A percentile compares a stretch with the other conserved stretches of the same genome.
Evolutionary conservation across 2,113 vertebrate genomes (phyloP).

Genomic region (Leptobrachium ailaonicum): DNA sequence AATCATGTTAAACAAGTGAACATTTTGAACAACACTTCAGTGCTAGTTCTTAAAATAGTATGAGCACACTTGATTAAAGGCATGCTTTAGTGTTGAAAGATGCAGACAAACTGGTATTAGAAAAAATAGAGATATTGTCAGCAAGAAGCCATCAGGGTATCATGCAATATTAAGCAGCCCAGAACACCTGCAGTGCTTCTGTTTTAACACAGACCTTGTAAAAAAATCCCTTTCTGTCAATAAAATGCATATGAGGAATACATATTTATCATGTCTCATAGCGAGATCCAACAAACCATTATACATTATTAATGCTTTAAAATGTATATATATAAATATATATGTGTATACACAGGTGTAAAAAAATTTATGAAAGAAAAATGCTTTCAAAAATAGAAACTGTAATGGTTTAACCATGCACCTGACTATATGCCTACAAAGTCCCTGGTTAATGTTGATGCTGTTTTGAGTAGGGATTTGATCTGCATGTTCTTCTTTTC

Average conservation of each 20-base stretch:
- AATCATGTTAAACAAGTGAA: conserved; percentile 2
- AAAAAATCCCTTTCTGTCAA: conserved; percentile 35
- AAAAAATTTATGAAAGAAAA: too few species aligned
- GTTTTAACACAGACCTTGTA: conserved; percentile 10
- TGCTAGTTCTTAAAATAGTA: conserved; percentile 38
- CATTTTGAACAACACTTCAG: conserved; percentile 44
- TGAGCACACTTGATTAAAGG: conserved; percentile 36
- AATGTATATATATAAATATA: too few species aligned
- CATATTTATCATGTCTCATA: conserved; percentile 35
- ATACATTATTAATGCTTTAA: too few species aligned
- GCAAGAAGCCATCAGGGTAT: conserved; percentile 69
- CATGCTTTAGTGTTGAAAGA: conserved; percentile 72
- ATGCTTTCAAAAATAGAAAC: too few species aligned
- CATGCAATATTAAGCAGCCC: conserved; percentile 74
- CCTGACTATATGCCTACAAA: too few species aligned
- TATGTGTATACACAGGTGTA: too few species aligned
- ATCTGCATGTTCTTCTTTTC: too few species aligned
- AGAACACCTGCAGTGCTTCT: conserved; percentile 55
- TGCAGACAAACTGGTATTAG: conserved; percentile 74
- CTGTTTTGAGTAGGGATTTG: too few species aligned
- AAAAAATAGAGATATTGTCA: conserved; percentile 60
- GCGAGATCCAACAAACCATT: not conserved
- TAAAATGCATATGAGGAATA: conserved; percentile 30
- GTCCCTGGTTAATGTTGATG: too few species aligned
- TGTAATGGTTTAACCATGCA: too few species aligned